Evolutionary conservation across 2,797 vertebrate species (phyloP).

Genomic region (Malacoraja senta): DNA sequence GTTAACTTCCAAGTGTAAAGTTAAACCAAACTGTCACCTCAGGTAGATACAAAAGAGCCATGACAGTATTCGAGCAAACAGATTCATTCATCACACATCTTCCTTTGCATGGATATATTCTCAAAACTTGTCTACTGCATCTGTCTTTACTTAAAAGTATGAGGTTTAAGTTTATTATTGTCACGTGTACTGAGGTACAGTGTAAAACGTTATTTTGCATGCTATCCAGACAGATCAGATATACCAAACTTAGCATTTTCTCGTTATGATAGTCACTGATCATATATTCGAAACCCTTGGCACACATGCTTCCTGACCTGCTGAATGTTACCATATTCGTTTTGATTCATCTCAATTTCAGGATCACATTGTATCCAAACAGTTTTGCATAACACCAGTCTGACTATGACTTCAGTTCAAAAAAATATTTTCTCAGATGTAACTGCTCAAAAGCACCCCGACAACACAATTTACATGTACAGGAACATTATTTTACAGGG

Average conservation of each 20-base stretch:
- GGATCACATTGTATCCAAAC: background rate
- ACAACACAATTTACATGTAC: background rate
- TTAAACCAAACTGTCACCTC: background rate
- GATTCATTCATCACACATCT: background rate
- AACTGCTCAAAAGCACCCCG: background rate
- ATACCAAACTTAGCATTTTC: background rate
- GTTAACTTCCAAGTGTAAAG: background rate
- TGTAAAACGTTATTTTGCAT: too few species aligned
- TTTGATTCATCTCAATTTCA: background rate
- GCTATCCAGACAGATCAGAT: too few species aligned
- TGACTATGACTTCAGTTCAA: background rate
- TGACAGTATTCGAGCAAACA: background rate
- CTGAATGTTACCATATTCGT: background rate
- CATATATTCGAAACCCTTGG: background rate
- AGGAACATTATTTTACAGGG: background rate
- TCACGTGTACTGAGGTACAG: too few species aligned
- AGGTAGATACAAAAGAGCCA: background rate
- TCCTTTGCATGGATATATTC: background rate
- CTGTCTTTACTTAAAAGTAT: background rate
- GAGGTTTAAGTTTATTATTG: too few species aligned
- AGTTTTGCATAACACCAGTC: background rate
- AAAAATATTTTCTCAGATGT: background rate
- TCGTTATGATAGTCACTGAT: background rate
- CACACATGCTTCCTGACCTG: background rate
- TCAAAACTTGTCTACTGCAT: too few species aligned